Conservation (phyloP, 2,797 vertebrate species). For the Manis pentadactyla region DNA sequence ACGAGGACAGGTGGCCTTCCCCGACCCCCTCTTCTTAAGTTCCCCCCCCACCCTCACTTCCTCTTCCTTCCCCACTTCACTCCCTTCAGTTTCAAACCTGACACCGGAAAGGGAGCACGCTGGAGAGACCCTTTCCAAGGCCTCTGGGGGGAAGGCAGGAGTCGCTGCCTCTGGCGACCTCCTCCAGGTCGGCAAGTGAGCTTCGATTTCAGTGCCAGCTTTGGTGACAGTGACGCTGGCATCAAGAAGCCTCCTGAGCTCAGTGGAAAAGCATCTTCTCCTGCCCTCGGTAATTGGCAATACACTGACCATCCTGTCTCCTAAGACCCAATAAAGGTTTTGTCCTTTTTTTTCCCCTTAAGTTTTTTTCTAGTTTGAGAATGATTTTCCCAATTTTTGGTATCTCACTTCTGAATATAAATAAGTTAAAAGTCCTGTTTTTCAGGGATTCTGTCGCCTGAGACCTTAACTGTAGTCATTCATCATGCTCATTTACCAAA, state of each 20-base stretch:
- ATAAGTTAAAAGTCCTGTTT: constrained; percentile 12
- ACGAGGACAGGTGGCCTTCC: not conserved
- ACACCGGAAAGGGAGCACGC: not conserved
- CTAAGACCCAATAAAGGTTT: not conserved
- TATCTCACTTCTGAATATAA: not conserved
- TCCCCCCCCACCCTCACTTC: constrained; percentile 29
- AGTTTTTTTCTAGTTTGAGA: not conserved
- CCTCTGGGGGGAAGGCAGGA: constrained; percentile 1
- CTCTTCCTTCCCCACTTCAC: constrained; percentile 47
- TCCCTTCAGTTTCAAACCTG: not conserved
- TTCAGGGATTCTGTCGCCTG: not conserved
- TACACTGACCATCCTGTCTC: not conserved
- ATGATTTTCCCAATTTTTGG: not conserved
- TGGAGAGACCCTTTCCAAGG: not conserved
- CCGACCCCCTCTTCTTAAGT: not conserved
- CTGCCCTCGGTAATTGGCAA: not conserved
- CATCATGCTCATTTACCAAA: not conserved
- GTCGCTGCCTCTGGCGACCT: not conserved
- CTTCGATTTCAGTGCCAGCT: not conserved
- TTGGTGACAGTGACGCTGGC: not conserved
- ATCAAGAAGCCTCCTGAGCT: not conserved
- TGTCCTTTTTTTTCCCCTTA: not conserved
- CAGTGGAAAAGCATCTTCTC: not conserved
- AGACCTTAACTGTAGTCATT: not conserved
- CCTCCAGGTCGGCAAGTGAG: not conserved